Percentiles rank a stretch among this genome's conserved stretches.
These are phyloP conservation scores for Hirudo medicinalis DNA, from an alignment of 1,140 invertebrate species.

Conservation along the genomic window DNA sequence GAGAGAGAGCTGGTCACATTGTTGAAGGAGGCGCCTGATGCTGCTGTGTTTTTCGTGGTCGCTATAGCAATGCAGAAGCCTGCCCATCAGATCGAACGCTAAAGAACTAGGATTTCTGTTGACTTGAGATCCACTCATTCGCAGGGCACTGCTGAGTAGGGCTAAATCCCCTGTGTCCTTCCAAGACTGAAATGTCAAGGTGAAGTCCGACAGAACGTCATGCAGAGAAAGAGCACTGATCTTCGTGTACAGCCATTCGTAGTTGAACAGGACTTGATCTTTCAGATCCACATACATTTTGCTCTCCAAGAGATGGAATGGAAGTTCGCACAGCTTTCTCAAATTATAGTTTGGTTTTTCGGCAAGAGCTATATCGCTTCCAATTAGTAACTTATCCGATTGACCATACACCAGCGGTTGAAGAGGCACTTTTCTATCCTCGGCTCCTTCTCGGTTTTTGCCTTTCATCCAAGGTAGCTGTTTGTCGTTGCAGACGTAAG, in stretches of 20 bases:
- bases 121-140: constrained; percentile 53
- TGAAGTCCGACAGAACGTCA: constrained; percentile 74
- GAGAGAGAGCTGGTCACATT: constrained; percentile 20
- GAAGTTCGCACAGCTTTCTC: constrained; percentile 57
- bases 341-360: constrained; percentile 46
- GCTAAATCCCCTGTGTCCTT: constrained; percentile 45
- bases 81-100: constrained; percentile 78
- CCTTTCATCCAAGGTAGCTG: constrained; percentile 61
- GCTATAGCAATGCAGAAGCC: constrained; percentile 59
- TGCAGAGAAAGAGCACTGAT: constrained; percentile 85
- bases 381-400: constrained; percentile 48
- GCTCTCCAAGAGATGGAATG: constrained; percentile 83
- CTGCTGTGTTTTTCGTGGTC: constrained; percentile 44
- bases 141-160: constrained; percentile 81
- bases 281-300: constrained; percentile 77
- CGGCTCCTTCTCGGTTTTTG: constrained; percentile 51
- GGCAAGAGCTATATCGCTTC: neutral
- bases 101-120: constrained; percentile 86
- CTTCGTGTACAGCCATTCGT: constrained; percentile 92
- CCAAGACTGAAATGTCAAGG: constrained; percentile 37
- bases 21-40: constrained; percentile 58
- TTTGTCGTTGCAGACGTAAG: constrained; percentile 89
- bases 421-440: constrained; percentile 84
- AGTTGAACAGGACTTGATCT: constrained; percentile 87
- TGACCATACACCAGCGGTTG: constrained; percentile 75